Conservation (phyloP, 2,113 vertebrate species). For the Tinamus guttatus region DNA sequence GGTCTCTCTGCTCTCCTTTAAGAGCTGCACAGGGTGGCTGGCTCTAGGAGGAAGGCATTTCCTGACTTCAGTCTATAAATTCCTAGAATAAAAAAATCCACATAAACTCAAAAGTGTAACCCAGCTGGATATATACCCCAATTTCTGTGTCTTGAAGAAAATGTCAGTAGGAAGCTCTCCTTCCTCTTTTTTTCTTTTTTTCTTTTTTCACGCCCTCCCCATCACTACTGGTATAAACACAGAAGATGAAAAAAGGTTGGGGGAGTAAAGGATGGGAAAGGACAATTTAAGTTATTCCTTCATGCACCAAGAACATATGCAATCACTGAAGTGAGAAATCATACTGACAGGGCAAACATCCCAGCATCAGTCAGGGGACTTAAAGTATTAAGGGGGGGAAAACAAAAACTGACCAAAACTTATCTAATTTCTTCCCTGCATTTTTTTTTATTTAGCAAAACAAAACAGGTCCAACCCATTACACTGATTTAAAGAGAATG, state of each 20-base stretch:
- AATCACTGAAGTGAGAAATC: not conserved
- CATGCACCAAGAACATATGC: not conserved
- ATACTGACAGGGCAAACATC: not conserved
- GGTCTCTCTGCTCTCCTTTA: not conserved
- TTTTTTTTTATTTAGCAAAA: conserved; percentile 47
- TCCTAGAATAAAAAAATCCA: not conserved
- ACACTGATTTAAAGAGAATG: not conserved
- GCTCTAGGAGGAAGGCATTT: not conserved
- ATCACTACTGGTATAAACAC: not conserved
- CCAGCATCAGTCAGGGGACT: not conserved
- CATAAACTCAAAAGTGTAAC: not conserved
- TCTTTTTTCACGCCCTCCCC: too few species aligned
- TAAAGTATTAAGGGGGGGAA: not conserved
- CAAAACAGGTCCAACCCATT: conserved; percentile 48
- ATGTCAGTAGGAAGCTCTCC: not conserved
- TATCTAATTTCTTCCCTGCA: conserved; percentile 10
- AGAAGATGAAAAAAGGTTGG: not conserved
- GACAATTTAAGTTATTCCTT: not conserved
- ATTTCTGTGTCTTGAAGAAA: not conserved
- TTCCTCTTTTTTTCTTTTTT: not conserved
- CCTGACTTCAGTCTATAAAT: not conserved
- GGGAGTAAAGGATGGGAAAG: not conserved
- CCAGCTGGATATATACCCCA: not conserved
- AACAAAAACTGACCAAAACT: not conserved
- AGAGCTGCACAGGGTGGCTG: not conserved